Conservation (phyloP, 2,888 invertebrate species). For the Nomada fucata region DNA sequence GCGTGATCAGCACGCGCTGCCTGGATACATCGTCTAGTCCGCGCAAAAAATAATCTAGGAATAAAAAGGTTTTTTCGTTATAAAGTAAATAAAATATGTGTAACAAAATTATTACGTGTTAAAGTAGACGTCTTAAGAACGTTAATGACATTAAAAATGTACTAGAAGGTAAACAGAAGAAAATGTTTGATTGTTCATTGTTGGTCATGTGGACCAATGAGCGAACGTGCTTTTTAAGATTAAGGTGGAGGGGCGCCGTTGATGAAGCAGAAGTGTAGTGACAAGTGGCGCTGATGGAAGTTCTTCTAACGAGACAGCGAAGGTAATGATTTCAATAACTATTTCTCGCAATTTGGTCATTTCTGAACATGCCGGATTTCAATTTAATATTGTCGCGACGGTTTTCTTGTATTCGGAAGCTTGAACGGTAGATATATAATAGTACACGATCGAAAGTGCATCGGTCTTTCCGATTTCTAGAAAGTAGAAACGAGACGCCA, state of each 20-base stretch:
- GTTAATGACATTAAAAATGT: too few species aligned
- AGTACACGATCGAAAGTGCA: slow-evolving; percentile 34
- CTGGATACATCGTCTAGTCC: neutral
- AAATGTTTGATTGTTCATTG: neutral
- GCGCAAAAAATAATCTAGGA: too few species aligned
- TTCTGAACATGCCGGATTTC: neutral
- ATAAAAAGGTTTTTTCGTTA: neutral
- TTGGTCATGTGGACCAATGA: neutral
- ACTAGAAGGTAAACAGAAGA: too few species aligned
- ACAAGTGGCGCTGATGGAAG: too few species aligned
- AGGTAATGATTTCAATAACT: slow-evolving; percentile 6
- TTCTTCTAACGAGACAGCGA: neutral
- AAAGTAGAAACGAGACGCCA: slow-evolving; percentile 51
- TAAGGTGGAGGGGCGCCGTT: neutral
- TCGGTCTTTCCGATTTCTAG: slow-evolving; percentile 61
- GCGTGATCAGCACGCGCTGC: too few species aligned
- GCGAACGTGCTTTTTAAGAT: neutral
- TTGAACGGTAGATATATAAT: slow-evolving; percentile 10
- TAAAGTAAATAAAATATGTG: neutral
- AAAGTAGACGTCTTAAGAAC: too few species aligned
- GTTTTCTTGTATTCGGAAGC: neutral
- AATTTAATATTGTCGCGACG: slow-evolving; percentile 23
- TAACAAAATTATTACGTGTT: too few species aligned
- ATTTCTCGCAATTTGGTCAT: neutral
- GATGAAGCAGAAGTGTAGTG: too few species aligned